Percentiles rank a stretch among this genome's conserved stretches.
Conservation (phyloP, 2,113 vertebrate species). For the Clarias batrachus region DNA sequence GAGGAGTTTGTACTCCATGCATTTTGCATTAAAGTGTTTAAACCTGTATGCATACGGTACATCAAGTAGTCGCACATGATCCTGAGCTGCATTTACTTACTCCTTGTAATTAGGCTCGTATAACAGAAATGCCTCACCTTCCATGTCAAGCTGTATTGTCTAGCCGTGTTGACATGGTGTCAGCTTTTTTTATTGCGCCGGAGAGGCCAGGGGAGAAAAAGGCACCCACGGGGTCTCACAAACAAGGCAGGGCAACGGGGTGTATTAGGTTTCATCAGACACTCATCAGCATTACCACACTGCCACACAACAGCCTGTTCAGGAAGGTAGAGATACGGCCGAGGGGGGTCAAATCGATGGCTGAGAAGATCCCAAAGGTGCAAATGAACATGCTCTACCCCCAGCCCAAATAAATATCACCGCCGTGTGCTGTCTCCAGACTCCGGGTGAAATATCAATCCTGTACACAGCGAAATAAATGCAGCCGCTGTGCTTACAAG, state of each 20-base stretch:
- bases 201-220: slow-evolving; percentile 24
- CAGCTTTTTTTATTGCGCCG: slow-evolving; percentile 36
- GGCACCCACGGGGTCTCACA: slow-evolving; percentile 37
- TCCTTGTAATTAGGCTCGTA: slow-evolving; percentile 15
- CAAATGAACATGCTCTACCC: slow-evolving; percentile 20
- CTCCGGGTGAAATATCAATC: slow-evolving; percentile 21
- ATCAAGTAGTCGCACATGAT: not conserved
- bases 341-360: not conserved
- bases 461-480: slow-evolving; percentile 3
- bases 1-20: not conserved
- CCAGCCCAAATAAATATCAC: slow-evolving; percentile 28
- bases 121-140: not conserved
- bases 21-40: not conserved
- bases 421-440: slow-evolving; percentile 1
- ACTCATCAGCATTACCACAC: slow-evolving; percentile 37
- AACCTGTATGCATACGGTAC: not conserved
- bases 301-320: slow-evolving; percentile 21
- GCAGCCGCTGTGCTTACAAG: slow-evolving; percentile 4
- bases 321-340: not conserved
- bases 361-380: slow-evolving; percentile 8
- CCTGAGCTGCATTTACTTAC: not conserved
- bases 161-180: slow-evolving; percentile 16
- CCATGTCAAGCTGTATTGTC: not conserved
- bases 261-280: slow-evolving; percentile 44
- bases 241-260: slow-evolving; percentile 23